Conservation (phyloP, 2,888 invertebrate genomes). For the Neoitamus cyanurus region DNA sequence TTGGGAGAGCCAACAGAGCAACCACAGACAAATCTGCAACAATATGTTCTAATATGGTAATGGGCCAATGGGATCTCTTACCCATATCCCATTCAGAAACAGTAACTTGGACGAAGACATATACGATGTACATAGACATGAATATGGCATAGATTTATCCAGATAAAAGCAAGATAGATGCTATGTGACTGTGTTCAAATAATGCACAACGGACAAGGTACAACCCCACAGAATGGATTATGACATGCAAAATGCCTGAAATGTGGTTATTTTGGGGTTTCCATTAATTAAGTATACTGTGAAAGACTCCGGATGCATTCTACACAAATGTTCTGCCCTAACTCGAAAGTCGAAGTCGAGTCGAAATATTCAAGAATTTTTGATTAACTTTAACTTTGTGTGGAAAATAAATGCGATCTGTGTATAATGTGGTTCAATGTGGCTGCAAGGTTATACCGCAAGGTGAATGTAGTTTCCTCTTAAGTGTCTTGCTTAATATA, state of each 20-base stretch:
- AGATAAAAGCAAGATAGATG: slow-evolving; percentile 9
- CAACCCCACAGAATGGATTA: slow-evolving; percentile 48
- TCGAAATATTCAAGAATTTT: slow-evolving; percentile 20
- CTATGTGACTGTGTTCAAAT: background rate
- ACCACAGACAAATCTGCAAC: slow-evolving; percentile 28
- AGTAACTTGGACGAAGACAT: slow-evolving; percentile 28
- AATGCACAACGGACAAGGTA: slow-evolving; percentile 16
- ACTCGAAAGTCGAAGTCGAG: too few relatives aligned
- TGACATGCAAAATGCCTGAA: slow-evolving; percentile 50
- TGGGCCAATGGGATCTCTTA: slow-evolving; percentile 45
- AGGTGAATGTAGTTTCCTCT: background rate
- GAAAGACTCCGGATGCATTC: slow-evolving; percentile 15
- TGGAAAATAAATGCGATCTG: background rate
- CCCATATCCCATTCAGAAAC: slow-evolving; percentile 42
- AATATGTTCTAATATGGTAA: slow-evolving; percentile 44
- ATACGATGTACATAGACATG: slow-evolving; percentile 10
- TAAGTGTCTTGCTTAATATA: background rate
- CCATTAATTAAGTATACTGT: slow-evolving; percentile 45
- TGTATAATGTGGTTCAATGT: background rate
- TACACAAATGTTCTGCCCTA: slow-evolving; percentile 2
- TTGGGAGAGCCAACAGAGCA: slow-evolving; percentile 9
- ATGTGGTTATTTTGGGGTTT: slow-evolving; percentile 49
- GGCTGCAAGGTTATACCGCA: background rate
- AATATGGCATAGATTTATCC: slow-evolving; percentile 17
- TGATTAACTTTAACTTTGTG: slow-evolving; percentile 15